Evolutionary conservation across 2,888 invertebrate species (phyloP), one percentile per base, ranked within the genome.

Genomic region (Spodoptera picta): DNA sequence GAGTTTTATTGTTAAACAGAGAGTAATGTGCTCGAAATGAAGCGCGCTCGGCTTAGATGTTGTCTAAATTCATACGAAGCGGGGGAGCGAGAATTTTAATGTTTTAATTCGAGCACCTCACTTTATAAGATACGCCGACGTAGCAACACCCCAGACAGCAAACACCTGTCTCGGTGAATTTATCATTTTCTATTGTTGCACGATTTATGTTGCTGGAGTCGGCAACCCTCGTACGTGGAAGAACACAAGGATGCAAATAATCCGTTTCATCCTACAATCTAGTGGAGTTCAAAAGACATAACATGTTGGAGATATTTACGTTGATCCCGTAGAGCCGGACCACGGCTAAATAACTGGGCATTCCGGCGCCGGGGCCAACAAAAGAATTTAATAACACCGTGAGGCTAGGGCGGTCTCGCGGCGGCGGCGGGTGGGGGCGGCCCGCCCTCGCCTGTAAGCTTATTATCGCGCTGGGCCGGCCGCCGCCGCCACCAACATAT

Each of bases 361-460:
- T 91, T 88, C 87, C 83, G 81, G 76, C 74, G 80, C 83, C 77
- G 78, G 76, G 84, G 86, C 83, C 83, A 88, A 92, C 92, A 93
- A 93, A 93, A 93, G 93, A 93, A 93, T 93, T 92, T 94, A 93
- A 93, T 93, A 93, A 92, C 84, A 86, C 81, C 81, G 85, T 83
- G 80, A 84, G 81, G 85, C 73, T 81, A 75, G 89, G 88, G 88
- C 88, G 90, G 87, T 79, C 68, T 66, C 51, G 62, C 45, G 60
- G 78, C 70, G 76, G 83, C 78, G 75, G 79, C 80, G 77, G 80
- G 82, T 79, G 71, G 72, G 75, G 75, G 75, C 72, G 80, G 80
- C 80, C 85, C 86, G 85, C 89, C 88, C 87, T 84, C 85, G 84
- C 82, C 85, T 79, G 89, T 91, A 92, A 93, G 93, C 92, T 93